Conservation (phyloP, 2,888 invertebrate genomes). For the Lymantria monacha region DNA sequence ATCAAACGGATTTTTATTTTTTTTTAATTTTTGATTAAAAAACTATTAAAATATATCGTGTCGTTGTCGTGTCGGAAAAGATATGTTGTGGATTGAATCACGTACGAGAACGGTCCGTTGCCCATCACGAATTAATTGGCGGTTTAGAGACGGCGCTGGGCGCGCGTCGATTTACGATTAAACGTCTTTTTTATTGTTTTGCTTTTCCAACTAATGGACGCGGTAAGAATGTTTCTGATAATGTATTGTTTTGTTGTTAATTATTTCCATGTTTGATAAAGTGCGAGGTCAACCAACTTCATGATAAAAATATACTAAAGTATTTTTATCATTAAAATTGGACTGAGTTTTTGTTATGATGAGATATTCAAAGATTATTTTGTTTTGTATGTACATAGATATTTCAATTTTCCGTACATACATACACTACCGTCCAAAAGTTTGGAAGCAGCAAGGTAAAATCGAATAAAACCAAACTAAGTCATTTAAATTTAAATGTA, state of each 20-base stretch:
- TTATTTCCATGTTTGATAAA: conserved; percentile 21
- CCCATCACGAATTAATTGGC: conserved; percentile 48
- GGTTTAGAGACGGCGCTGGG: conserved; percentile 38
- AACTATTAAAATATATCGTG: neutral
- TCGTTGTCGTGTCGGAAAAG: neutral
- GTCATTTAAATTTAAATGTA: too few species aligned
- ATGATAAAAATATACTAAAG: neutral
- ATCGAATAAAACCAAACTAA: too few species aligned
- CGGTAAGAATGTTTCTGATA: conserved; percentile 23
- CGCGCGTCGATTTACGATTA: conserved; percentile 30
- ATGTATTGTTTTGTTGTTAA: conserved; percentile 27
- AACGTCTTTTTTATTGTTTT: conserved; percentile 27
- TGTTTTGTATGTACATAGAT: too few species aligned
- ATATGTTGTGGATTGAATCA: conserved; percentile 28
- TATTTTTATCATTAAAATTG: neutral
- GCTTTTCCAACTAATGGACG: conserved; percentile 32
- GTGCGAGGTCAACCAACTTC: conserved; percentile 15
- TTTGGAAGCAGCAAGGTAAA: too few species aligned
- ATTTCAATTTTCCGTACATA: too few species aligned
- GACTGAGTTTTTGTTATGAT: neutral
- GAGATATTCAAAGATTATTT: too few species aligned
- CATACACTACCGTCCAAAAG: too few species aligned
- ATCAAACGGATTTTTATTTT: too few species aligned
- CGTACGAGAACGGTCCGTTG: conserved; percentile 41
- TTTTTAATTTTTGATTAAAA: too few species aligned